These are phyloP conservation scores for Crocuta crocuta DNA, from an alignment of 2,113 vertebrate species.

Conservation along the genomic window DNA sequence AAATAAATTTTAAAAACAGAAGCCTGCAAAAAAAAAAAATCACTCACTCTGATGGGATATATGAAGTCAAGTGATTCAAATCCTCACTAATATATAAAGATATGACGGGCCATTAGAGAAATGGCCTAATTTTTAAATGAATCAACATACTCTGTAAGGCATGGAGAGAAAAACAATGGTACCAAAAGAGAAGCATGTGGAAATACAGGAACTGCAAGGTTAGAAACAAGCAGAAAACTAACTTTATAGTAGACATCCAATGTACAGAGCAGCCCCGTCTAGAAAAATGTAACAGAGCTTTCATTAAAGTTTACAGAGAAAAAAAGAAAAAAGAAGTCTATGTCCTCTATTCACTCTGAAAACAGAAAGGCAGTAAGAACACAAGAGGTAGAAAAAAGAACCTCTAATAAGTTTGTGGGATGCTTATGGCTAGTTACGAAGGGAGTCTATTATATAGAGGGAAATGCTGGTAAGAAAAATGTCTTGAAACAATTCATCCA, in stretches of 20 bases:
- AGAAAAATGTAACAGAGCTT: background rate
- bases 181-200: background rate
- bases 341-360: background rate
- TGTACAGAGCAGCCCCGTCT: background rate
- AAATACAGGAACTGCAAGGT: background rate
- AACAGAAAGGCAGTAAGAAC: background rate
- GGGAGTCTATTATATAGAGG: background rate
- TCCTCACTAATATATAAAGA: background rate
- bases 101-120: background rate
- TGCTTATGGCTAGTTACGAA: background rate
- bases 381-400: background rate
- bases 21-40: background rate
- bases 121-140: background rate
- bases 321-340: background rate
- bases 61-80: constrained; percentile 16
- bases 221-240: background rate
- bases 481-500: background rate
- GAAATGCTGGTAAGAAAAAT: background rate
- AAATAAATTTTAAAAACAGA: background rate
- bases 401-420: background rate
- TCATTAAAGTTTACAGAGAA: background rate
- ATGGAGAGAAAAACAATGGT: background rate
- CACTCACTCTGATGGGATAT: background rate
- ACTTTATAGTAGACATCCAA: background rate
- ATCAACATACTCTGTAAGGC: background rate